Evolutionary conservation across 2,113 vertebrate species (phyloP).

Genomic region (Grus americana): DNA sequence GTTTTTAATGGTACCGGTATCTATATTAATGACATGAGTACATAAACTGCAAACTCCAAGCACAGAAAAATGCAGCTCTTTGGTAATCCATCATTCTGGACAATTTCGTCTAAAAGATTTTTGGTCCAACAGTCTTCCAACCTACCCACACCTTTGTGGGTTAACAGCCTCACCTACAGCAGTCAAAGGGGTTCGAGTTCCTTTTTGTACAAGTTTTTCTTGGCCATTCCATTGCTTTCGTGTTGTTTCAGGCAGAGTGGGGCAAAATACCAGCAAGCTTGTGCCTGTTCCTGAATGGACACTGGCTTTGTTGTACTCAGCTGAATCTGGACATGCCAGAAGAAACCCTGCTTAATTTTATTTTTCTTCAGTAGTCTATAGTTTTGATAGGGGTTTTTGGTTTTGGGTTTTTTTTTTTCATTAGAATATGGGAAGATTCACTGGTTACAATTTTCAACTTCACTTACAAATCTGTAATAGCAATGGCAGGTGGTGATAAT

Average conservation of each 20-base stretch:
- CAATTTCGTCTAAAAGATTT: background rate
- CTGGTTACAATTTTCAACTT: background rate
- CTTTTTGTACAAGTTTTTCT: background rate
- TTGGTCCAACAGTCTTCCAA: background rate
- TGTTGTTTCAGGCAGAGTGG: background rate
- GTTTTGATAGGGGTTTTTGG: background rate
- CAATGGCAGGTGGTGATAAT: slow-evolving; percentile 49
- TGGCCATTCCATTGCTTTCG: background rate
- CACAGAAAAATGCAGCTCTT: background rate
- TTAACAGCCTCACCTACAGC: background rate
- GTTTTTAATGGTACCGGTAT: background rate
- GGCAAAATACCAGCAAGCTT: background rate
- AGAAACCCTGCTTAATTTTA: background rate
- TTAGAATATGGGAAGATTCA: background rate
- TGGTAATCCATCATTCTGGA: background rate
- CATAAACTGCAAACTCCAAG: background rate
- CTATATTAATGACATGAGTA: background rate
- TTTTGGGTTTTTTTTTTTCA: background rate
- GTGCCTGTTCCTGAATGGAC: background rate
- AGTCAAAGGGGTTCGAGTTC: background rate
- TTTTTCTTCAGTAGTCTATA: background rate
- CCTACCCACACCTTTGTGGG: background rate
- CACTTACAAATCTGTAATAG: background rate
- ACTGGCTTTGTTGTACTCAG: background rate
- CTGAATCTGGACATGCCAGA: background rate